Conservation (phyloP, 2,888 invertebrate species). For the Chouioia cunea region DNA sequence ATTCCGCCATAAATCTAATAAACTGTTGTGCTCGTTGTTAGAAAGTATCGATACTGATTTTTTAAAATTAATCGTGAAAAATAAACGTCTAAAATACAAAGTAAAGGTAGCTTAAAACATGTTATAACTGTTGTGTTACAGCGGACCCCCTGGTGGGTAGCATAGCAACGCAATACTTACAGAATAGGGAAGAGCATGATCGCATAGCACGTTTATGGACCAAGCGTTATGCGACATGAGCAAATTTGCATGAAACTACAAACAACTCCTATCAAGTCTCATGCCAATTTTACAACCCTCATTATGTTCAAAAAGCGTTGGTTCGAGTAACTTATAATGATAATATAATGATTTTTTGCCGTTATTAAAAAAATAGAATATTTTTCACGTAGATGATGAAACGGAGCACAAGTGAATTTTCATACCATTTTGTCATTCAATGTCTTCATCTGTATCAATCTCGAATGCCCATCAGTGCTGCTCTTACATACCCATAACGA, state of each 20-base stretch:
- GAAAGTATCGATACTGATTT: no score
- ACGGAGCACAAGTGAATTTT: conserved; percentile 24
- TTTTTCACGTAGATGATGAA: conserved; percentile 26
- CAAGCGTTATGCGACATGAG: conserved; percentile 95
- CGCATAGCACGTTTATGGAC: conserved; percentile 99
- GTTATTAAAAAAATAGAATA: conserved; percentile 21
- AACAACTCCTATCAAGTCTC: conserved; percentile 59
- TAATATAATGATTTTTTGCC: conserved; percentile 32
- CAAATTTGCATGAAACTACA: conserved; percentile 45
- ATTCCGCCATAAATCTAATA: no score
- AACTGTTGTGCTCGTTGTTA: no score
- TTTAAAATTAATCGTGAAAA: no score
- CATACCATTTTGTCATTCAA: conserved; percentile 4
- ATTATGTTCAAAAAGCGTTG: conserved; percentile 49
- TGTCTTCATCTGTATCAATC: neutral
- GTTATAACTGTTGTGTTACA: conserved; percentile 66
- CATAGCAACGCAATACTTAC: conserved; percentile 97
- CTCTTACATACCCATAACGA: neutral
- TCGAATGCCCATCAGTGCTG: neutral
- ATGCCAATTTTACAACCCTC: conserved; percentile 57
- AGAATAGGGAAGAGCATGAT: conserved; percentile 97
- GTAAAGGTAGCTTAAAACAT: no score
- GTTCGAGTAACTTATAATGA: conserved; percentile 49
- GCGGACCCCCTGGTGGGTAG: conserved; percentile 97
- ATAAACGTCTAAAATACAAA: no score